Evolutionary conservation across 2,888 invertebrate genomes (phyloP), one percentile per base, ranked within the genome.

Genomic region (Eueremaeus valkanovi): DNA sequence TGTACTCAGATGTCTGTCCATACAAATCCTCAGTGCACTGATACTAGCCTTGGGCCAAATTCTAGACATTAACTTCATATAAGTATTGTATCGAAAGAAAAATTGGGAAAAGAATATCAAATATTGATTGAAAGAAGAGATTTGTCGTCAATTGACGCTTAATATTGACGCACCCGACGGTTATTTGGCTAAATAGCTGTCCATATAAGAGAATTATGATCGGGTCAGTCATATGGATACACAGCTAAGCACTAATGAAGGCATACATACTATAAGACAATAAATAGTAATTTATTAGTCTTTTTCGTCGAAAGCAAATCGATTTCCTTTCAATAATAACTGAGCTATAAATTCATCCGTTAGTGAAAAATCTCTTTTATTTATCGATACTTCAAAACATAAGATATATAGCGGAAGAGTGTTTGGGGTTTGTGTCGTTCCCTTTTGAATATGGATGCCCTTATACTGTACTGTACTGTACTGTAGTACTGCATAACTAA

Each of bases 151-250:
- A 63, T 33, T 63, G 31, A 33, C 31, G 63, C 63, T 63, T 63
- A 63, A 63, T 63, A 63, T 63, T 29, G 63, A 63, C 63, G 63
- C 5, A 63, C 9, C 63, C 63, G 31, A 9, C n/a, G 63, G 63
- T 31, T 63, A 63, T 63, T 63, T 63, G 63, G 55, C 55, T 63
- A 33, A 63, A 63, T 63, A 33, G 27, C 6, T 3, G 27, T 6
- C 9, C 5, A 63, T 29, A 63, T 63, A 63, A 33, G 3, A 63
- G 63, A 63, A 58, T 18, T 58, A 58, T 29, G 63, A 31, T 63
- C 6, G 31, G 63, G 63, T 33, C 27, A 24, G 16, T 58, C 24
- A 58, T 29, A 8, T 16, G 58, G 24, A 24, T 16, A 58, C 5
- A 45, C 45, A 45, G 6, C 16, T 49, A 58, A 27, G 63, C 63